These are phyloP conservation scores for Elaphurus davidianus DNA, from an alignment of 2,113 vertebrate genomes.

Conservation along the genomic window DNA sequence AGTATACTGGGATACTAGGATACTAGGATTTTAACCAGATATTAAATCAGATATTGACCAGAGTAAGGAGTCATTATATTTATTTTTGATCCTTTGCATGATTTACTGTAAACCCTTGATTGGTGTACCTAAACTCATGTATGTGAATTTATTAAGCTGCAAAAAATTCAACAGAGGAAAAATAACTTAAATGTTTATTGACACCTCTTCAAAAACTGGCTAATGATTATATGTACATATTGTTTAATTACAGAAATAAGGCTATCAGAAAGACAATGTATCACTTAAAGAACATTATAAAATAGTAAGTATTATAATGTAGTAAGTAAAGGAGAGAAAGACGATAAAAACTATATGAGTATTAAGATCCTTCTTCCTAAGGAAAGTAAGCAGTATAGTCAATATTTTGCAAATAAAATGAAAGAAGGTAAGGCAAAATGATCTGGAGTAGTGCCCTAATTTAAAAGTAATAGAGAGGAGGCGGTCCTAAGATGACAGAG, in stretches of 20 bases:
- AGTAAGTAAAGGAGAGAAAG: not conserved
- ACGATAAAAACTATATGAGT: not conserved
- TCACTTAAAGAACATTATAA: not conserved
- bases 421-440: not conserved
- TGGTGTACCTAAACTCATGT: not conserved
- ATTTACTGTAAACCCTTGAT: not conserved
- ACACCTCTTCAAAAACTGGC: not conserved
- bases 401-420: not conserved
- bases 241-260: not conserved
- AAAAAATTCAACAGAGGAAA: conserved; percentile 14
- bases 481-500: no score
- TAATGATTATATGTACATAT: not conserved
- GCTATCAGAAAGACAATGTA: not conserved
- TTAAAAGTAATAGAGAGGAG: not conserved
- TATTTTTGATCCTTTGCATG: not conserved
- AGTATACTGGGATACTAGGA: no score
- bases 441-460: not conserved
- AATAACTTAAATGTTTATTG: conserved; percentile 47
- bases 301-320: not conserved
- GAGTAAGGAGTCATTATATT: not conserved
- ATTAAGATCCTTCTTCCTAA: not conserved
- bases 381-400: not conserved
- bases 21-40: no score
- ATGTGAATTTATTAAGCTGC: not conserved
- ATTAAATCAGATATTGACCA: no score